phyloP scores from a whole-genome alignment of 2,888 invertebrate genomes.

The Sclerodermus sp. region DNA sequence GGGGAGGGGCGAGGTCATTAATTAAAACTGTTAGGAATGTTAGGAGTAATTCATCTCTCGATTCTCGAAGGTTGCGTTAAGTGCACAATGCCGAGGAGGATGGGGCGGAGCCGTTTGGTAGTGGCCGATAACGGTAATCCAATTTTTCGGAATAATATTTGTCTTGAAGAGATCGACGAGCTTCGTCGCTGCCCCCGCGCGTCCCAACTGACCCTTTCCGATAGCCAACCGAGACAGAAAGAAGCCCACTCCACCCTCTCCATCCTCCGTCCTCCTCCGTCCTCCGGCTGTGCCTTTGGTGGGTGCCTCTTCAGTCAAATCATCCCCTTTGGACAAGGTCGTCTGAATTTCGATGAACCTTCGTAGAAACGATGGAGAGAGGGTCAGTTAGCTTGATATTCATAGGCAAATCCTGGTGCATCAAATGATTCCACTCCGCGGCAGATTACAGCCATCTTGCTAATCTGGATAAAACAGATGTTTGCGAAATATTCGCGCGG shows the following conservation, averaged over 20 bases:
- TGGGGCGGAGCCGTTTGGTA: constrained; percentile 33
- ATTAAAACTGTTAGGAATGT: no score
- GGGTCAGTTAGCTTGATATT: background rate
- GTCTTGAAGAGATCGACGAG: constrained; percentile 52
- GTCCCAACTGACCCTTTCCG: constrained; percentile 18
- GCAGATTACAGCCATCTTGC: no score
- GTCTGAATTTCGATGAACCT: constrained; percentile 49
- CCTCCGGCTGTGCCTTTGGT: no score
- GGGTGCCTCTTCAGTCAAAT: no score
- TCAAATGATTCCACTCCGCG: no score
- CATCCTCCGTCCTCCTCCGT: no score
- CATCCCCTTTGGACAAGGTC: constrained; percentile 28
- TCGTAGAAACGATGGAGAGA: constrained; percentile 1
- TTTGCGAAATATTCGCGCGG: no score
- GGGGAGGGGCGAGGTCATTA: no score
- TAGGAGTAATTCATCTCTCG: no score
- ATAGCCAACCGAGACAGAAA: background rate
- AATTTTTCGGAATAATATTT: constrained; percentile 57
- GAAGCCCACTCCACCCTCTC: no score
- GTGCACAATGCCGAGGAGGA: background rate
- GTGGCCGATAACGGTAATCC: constrained; percentile 53
- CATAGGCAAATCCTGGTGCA: no score
- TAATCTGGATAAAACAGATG: no score
- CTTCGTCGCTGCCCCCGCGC: constrained; percentile 1
- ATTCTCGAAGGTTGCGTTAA: background rate